These are phyloP conservation scores for Globodera rostochiensis DNA, from an alignment of 1,140 invertebrate species.

Conservation along the genomic window DNA sequence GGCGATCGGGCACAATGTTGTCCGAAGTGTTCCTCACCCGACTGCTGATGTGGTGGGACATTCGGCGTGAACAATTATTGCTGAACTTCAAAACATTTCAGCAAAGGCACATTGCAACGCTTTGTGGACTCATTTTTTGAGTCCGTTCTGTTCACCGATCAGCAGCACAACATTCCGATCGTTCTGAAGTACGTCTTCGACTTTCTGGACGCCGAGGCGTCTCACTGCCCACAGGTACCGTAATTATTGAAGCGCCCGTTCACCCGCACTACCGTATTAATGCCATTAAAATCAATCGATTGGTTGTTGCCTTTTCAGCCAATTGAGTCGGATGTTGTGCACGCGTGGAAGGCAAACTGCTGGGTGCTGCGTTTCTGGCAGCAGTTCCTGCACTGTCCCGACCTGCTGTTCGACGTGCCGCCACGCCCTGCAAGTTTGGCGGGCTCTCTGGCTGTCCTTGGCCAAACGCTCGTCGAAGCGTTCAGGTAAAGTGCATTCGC, in stretches of 20 bases:
- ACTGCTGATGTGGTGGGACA: constrained; percentile 80
- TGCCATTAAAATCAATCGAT: constrained; percentile 63
- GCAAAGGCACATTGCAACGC: constrained; percentile 84
- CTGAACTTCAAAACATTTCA: constrained; percentile 15
- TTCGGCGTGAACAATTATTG: background rate
- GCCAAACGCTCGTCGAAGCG: constrained; percentile 93
- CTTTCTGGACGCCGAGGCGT: constrained; percentile 85
- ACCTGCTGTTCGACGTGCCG: constrained; percentile 93
- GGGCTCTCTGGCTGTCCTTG: constrained; percentile 87
- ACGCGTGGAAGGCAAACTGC: constrained; percentile 92
- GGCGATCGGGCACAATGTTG: constrained; percentile 68
- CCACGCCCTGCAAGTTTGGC: constrained; percentile 88
- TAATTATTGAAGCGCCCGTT: background rate
- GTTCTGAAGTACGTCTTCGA: constrained; percentile 94
- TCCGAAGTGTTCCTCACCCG: constrained; percentile 92
- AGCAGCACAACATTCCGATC: constrained; percentile 76
- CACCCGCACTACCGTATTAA: background rate
- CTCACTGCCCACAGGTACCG: constrained; percentile 67
- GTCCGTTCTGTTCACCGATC: constrained; percentile 39
- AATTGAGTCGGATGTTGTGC: constrained; percentile 83
- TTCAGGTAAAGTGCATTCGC: constrained; percentile 70
- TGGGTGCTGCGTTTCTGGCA: constrained; percentile 87
- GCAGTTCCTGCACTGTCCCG: constrained; percentile 93
- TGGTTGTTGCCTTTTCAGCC: constrained; percentile 67
- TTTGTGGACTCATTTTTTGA: constrained; percentile 86